Conservation (phyloP, 2,797 vertebrate genomes). For the Mareca strepera region DNA sequence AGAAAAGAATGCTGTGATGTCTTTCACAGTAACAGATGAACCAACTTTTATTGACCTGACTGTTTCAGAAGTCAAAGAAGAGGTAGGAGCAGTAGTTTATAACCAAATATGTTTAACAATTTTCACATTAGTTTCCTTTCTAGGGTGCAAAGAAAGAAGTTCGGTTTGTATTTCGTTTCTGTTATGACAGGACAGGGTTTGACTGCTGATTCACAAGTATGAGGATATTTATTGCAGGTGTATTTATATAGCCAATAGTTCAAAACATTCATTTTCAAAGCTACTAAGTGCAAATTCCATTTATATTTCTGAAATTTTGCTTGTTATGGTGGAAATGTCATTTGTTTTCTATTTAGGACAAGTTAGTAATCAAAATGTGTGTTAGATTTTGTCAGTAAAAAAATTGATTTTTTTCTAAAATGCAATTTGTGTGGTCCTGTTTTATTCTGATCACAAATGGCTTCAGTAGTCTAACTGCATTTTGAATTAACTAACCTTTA, state of each 20-base stretch:
- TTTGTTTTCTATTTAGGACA: background rate
- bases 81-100: constrained; percentile 80
- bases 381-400: background rate
- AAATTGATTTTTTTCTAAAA: background rate
- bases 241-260: background rate
- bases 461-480: background rate
- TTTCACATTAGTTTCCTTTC: background rate
- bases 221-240: background rate
- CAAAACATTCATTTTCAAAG: background rate
- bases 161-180: background rate
- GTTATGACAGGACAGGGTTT: background rate
- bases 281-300: background rate
- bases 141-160: background rate
- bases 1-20: constrained; percentile 95
- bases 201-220: background rate
- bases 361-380: background rate
- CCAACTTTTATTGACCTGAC: constrained; percentile 89
- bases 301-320: background rate
- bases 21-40: constrained; percentile 93
- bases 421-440: accelerated
- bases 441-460: background rate
- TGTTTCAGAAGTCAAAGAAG: constrained; percentile 89
- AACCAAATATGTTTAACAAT: background rate
- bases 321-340: accelerated
- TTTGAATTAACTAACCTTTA: background rate